phyloP scores from a whole-genome alignment of 1,140 invertebrate genomes.

The Himalopsyche phryganea region DNA sequence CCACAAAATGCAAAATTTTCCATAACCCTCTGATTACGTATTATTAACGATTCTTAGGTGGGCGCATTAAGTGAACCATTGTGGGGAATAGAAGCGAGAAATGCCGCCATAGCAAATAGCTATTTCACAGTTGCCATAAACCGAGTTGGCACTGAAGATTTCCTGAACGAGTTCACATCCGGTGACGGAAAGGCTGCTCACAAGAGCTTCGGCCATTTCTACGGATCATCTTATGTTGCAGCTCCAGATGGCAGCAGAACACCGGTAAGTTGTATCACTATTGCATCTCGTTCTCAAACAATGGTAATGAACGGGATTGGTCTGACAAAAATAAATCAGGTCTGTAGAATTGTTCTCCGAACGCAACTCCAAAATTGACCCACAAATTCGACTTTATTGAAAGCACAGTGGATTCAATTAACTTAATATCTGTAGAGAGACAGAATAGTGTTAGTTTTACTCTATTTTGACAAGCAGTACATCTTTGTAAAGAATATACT shows the following conservation, averaged over 20 bases:
- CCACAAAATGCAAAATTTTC: too few species aligned
- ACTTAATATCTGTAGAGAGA: too few species aligned
- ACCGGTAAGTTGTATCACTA: conserved; percentile 56
- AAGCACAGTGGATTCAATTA: too few species aligned
- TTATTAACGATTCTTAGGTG: too few species aligned
- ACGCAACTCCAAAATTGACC: too few species aligned
- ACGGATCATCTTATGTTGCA: conserved; percentile 93
- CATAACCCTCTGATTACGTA: too few species aligned
- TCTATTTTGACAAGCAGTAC: too few species aligned
- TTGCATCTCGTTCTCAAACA: conserved; percentile 12
- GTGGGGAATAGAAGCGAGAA: conserved; percentile 93
- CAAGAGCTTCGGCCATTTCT: conserved; percentile 95
- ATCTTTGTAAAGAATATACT: too few species aligned
- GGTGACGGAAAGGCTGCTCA: conserved; percentile 90
- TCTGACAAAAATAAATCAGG: neutral
- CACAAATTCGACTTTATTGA: too few species aligned
- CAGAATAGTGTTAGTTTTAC: too few species aligned
- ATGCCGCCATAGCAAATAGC: conserved; percentile 95
- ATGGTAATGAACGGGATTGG: conserved; percentile 1
- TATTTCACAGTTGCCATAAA: conserved; percentile 95
- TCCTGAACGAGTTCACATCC: conserved; percentile 92
- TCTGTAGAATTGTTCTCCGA: too few species aligned
- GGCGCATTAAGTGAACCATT: conserved; percentile 83
- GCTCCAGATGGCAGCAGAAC: conserved; percentile 91
- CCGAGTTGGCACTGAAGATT: conserved; percentile 89